A percentile compares a stretch with the other conserved stretches of the same genome.
Evolutionary conservation across 64 coral and sea anemone species (phyloP).

Genomic region (Anthopleura sola): DNA sequence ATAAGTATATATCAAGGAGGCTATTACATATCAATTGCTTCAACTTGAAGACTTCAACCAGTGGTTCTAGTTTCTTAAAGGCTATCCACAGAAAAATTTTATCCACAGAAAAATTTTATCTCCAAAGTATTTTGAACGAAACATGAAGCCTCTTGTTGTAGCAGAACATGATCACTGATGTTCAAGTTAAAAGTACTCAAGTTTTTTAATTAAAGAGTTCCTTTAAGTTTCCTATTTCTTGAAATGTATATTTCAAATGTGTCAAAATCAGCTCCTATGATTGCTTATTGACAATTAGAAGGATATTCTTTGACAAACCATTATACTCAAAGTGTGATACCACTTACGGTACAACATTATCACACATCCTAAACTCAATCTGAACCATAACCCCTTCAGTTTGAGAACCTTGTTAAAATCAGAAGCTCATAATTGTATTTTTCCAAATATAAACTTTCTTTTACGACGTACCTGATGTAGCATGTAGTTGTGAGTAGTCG

Average conservation of each 20-base stretch:
- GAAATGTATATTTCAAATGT: not conserved
- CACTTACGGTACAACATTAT: not conserved
- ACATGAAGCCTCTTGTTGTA: not conserved
- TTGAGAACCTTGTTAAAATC: not conserved
- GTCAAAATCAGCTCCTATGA: not conserved
- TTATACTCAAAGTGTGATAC: not conserved
- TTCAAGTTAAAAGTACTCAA: not conserved
- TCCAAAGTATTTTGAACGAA: not conserved
- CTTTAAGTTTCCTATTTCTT: not conserved
- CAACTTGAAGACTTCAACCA: not conserved
- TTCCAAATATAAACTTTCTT: not conserved
- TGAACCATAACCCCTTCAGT: not conserved
- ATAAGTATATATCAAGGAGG: not conserved
- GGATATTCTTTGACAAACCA: not conserved
- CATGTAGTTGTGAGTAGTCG: conserved; percentile 98
- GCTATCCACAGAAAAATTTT: not conserved
- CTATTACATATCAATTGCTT: not conserved
- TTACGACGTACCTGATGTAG: conserved; percentile 74
- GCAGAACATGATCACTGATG: not conserved
- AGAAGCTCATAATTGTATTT: not conserved
- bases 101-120: not conserved
- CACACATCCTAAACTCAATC: not conserved
- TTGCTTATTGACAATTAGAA: not conserved
- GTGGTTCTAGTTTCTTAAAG: too few relatives aligned
- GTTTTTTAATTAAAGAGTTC: not conserved